These are phyloP conservation scores for Hylaeus volcanicus DNA, from an alignment of 1,140 invertebrate species.

Conservation along the genomic window DNA sequence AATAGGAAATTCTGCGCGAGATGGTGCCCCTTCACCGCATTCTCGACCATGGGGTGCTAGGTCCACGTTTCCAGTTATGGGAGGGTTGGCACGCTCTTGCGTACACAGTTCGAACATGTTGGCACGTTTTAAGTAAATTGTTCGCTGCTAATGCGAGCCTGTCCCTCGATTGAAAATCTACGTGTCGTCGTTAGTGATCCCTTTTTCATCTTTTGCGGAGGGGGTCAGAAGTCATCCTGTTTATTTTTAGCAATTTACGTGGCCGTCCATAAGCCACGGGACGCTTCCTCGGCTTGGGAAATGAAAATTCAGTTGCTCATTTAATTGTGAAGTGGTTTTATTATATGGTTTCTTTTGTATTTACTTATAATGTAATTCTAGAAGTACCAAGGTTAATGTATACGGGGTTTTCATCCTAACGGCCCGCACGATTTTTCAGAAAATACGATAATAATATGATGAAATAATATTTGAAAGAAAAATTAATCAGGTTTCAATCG, in stretches of 20 bases:
- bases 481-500: too few relatives aligned
- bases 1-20: constrained; percentile 57
- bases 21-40: constrained; percentile 7
- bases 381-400: too few relatives aligned
- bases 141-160: constrained; percentile 59
- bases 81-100: constrained; percentile 49
- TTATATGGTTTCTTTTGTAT: too few relatives aligned
- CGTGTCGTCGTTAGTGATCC: not conserved
- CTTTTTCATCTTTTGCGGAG: not conserved
- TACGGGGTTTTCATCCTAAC: too few relatives aligned
- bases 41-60: constrained; percentile 31
- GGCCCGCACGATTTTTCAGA: too few relatives aligned
- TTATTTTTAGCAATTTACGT: constrained; percentile 5
- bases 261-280: too few relatives aligned
- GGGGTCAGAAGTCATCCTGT: not conserved
- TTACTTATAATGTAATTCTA: too few relatives aligned
- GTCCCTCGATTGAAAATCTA: constrained; percentile 14
- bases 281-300: too few relatives aligned
- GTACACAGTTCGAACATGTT: constrained; percentile 53
- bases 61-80: constrained; percentile 39
- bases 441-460: too few relatives aligned
- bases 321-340: too few relatives aligned
- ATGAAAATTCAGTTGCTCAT: too few relatives aligned
- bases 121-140: constrained; percentile 71
- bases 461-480: too few relatives aligned